phyloP scores from a whole-genome alignment of 2,797 vertebrate genomes.

The Zalophus californianus region DNA sequence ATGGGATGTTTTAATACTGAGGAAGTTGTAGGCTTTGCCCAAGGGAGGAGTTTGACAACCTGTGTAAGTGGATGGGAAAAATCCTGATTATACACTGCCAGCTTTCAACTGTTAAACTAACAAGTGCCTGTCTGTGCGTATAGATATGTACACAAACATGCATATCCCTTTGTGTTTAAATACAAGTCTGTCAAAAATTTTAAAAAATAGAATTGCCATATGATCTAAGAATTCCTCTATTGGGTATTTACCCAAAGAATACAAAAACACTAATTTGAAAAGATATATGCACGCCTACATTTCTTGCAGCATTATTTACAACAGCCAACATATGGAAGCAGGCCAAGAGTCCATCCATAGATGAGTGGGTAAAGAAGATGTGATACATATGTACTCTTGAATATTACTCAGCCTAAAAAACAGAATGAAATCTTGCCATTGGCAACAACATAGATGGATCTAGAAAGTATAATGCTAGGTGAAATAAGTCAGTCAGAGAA shows the following conservation, averaged over 20 bases:
- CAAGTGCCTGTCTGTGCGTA: no score
- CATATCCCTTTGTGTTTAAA: background rate
- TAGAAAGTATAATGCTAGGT: background rate
- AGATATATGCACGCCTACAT: background rate
- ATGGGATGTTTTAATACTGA: background rate
- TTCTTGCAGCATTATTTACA: background rate
- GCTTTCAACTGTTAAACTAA: background rate
- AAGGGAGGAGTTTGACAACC: background rate
- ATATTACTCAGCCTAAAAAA: background rate
- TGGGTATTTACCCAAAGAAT: background rate
- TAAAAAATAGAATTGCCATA: background rate
- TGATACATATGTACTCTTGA: background rate
- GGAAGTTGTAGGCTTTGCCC: background rate
- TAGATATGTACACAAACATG: accelerated
- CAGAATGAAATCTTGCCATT: background rate
- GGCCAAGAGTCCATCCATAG: background rate
- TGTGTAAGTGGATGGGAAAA: background rate
- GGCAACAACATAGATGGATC: background rate
- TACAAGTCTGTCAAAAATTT: background rate
- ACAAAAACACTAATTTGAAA: background rate
- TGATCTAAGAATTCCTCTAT: background rate
- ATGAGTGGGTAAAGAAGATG: background rate
- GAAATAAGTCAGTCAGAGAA: background rate
- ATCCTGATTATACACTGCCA: background rate
- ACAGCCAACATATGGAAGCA: background rate